Percentiles rank a stretch among this genome's conserved stretches.
Conservation (phyloP, 2,888 invertebrate species). For the Cheiracanthium punctorium region DNA sequence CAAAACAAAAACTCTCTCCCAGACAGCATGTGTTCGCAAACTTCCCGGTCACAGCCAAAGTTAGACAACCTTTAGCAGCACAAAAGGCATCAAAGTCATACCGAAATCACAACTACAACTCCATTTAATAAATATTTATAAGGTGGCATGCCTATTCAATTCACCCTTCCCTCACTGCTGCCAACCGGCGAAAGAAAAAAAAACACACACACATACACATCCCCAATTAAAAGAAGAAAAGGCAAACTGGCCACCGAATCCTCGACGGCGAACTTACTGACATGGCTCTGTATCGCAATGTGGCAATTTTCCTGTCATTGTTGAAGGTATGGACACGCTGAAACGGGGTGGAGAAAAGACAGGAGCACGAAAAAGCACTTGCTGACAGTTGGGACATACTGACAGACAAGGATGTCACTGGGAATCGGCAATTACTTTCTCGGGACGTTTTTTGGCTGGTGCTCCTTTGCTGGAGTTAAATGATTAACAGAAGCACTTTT, state of each 20-base stretch:
- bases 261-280: not conserved
- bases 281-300: not conserved
- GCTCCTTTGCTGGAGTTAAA: not conserved
- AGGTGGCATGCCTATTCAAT: slow-evolving; percentile 3
- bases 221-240: slow-evolving; percentile 2
- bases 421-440: not conserved
- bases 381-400: slow-evolving; percentile 13
- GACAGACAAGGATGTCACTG: slow-evolving; percentile 15
- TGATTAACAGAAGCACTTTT: not conserved
- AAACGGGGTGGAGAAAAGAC: not conserved
- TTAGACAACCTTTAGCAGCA: not conserved
- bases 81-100: slow-evolving; percentile 2
- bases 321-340: not conserved
- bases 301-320: slow-evolving; percentile 2
- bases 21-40: too few relatives aligned
- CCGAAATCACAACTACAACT: not conserved
- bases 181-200: not conserved
- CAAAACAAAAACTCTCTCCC: too few relatives aligned
- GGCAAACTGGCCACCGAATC: not conserved
- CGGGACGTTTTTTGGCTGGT: not conserved
- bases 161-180: not conserved
- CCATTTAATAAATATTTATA: slow-evolving; percentile 6
- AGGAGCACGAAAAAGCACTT: not conserved
- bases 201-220: not conserved
- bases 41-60: not conserved